Evolutionary conservation across 1,140 invertebrate genomes (phyloP).

Genomic region (Lycorma delicatula): DNA sequence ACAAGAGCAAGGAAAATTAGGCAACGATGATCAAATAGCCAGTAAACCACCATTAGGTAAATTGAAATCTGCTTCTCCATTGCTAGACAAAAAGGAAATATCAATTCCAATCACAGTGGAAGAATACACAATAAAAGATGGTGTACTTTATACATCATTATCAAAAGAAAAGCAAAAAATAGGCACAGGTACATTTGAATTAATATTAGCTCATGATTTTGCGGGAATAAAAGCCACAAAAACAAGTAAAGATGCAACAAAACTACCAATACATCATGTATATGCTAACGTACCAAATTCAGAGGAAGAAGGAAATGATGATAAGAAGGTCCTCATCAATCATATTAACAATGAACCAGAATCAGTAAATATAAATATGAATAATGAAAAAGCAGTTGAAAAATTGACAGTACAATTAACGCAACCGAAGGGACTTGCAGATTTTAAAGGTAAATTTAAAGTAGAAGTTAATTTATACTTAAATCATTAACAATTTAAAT

Average conservation of each 20-base stretch:
- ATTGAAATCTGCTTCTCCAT: too few species aligned
- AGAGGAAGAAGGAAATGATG: background rate
- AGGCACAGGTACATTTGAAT: slow-evolving; percentile 39
- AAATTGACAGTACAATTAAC: slow-evolving; percentile 31
- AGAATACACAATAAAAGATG: slow-evolving; percentile 31
- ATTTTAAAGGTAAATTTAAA: slow-evolving; percentile 36
- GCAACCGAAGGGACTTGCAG: slow-evolving; percentile 33
- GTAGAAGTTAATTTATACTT: too few species aligned
- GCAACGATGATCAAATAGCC: background rate
- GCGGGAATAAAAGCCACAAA: slow-evolving; percentile 40
- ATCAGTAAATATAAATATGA: background rate
- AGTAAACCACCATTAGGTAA: too few species aligned
- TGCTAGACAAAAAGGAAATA: background rate
- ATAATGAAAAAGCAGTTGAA: slow-evolving; percentile 27
- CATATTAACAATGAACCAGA: background rate
- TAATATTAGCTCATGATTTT: slow-evolving; percentile 44
- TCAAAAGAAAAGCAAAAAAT: slow-evolving; percentile 24
- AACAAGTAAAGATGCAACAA: slow-evolving; percentile 27
- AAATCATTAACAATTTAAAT: too few species aligned
- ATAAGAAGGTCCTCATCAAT: background rate
- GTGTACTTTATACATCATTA: slow-evolving; percentile 32
- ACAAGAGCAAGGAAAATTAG: slow-evolving; percentile 23
- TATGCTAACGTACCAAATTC: slow-evolving; percentile 39
- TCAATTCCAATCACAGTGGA: slow-evolving; percentile 28
- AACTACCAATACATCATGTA: slow-evolving; percentile 16